These are phyloP conservation scores for Monarcha castaneiventris DNA, from an alignment of 2,113 vertebrate genomes.

Conservation along the genomic window DNA sequence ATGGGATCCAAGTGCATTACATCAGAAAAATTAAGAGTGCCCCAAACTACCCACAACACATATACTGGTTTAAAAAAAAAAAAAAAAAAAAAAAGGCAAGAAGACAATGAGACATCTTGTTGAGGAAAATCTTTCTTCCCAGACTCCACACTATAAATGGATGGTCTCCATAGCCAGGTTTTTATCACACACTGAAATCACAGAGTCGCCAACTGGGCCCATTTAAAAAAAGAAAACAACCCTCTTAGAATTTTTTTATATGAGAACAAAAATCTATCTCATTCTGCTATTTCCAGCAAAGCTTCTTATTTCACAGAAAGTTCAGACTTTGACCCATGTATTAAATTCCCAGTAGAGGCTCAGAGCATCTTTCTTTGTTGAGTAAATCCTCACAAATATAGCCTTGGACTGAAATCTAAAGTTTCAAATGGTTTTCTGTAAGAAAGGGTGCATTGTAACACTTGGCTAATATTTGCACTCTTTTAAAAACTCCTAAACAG, in stretches of 20 bases:
- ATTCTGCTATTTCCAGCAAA: constrained; percentile 40
- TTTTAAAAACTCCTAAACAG: not conserved
- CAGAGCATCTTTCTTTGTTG: constrained; percentile 50
- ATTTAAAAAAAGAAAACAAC: not conserved
- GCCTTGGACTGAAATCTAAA: constrained; percentile 10
- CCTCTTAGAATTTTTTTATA: not conserved
- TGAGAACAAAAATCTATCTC: constrained; percentile 42
- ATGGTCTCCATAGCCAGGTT: not conserved
- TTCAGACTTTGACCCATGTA: constrained; percentile 51
- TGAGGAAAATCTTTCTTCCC: not conserved
- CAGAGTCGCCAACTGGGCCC: not conserved
- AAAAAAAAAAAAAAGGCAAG: not conserved
- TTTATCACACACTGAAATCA: constrained; percentile 29
- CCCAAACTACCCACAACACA: not conserved
- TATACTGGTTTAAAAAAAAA: not conserved
- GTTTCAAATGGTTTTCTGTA: constrained; percentile 18
- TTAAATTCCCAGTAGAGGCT: constrained; percentile 27
- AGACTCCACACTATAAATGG: not conserved
- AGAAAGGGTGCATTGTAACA: constrained; percentile 29
- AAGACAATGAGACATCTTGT: not conserved
- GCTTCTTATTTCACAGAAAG: constrained; percentile 49
- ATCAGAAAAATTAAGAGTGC: constrained; percentile 15
- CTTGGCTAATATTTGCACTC: constrained; percentile 2
- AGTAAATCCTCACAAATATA: constrained; percentile 54
- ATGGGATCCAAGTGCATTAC: constrained; percentile 28